Percentiles rank a stretch among this genome's conserved stretches.
phyloP scores from a whole-genome alignment of 2,113 vertebrate species.

The Ochotona curzoniae region DNA sequence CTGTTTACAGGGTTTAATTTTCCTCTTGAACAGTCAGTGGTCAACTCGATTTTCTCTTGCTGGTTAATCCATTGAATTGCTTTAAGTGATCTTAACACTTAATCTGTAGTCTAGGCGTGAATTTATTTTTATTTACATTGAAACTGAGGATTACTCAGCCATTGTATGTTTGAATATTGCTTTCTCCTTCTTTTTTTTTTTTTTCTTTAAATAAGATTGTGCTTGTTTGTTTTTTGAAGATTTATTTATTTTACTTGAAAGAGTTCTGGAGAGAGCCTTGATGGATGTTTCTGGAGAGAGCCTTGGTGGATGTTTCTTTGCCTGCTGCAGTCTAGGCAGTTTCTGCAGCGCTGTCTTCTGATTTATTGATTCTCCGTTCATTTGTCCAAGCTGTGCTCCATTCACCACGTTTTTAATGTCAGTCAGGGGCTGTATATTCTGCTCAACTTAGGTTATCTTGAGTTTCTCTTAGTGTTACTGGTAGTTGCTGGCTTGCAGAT shows the following conservation, averaged over 20 bases:
- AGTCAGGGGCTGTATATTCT: not conserved
- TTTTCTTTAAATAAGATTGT: no score
- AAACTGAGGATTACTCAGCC: not conserved
- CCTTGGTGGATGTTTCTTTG: no score
- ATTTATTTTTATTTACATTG: not conserved
- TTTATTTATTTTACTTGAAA: no score
- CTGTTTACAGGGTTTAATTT: not conserved
- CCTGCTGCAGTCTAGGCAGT: not conserved
- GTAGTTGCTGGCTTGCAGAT: not conserved
- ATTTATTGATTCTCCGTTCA: not conserved
- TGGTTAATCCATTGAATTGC: not conserved
- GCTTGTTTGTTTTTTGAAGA: no score
- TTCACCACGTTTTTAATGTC: not conserved
- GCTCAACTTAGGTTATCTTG: constrained; percentile 19
- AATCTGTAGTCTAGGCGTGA: not conserved
- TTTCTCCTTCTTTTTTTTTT: not conserved
- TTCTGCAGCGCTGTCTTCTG: not conserved
- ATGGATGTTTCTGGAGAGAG: no score
- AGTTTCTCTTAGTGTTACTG: not conserved
- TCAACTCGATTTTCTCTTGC: not conserved
- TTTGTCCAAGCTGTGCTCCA: not conserved
- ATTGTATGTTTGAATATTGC: not conserved
- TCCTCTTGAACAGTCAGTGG: constrained; percentile 11
- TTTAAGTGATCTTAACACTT: not conserved
- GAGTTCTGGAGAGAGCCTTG: no score